Evolutionary conservation across 2,797 vertebrate genomes (phyloP).

Genomic region (Harpagifer antarcticus): DNA sequence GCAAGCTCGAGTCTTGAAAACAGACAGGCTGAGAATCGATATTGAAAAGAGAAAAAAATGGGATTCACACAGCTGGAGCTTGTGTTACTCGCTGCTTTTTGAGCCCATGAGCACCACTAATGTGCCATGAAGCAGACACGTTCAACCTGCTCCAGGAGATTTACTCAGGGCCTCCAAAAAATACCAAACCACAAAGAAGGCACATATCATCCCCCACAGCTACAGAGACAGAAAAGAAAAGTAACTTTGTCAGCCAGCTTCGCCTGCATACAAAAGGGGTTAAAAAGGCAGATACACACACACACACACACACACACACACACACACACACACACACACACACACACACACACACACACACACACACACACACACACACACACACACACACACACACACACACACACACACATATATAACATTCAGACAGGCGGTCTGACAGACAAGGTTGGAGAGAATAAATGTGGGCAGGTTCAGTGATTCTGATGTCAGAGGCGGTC

Average conservation of each 20-base stretch:
- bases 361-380: neutral
- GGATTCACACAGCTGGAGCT: constrained; percentile 7
- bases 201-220: constrained; percentile 25
- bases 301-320: constrained; percentile 30
- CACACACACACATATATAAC: neutral
- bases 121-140: constrained; percentile 34
- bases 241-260: constrained; percentile 66
- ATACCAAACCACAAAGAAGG: constrained; percentile 32
- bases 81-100: constrained; percentile 12
- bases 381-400: neutral
- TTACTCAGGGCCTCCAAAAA: constrained; percentile 30
- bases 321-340: neutral
- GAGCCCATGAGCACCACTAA: constrained; percentile 20
- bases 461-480: constrained; percentile 82
- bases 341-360: neutral
- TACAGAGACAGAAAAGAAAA: constrained; percentile 55
- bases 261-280: constrained; percentile 54
- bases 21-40: neutral
- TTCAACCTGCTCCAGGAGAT: constrained; percentile 34
- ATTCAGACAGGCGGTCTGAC: constrained; percentile 64
- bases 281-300: constrained; percentile 34
- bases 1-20: neutral
- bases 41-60: neutral
- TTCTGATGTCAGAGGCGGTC: constrained; percentile 77
- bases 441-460: constrained; percentile 78